Conservation (phyloP, 2,113 vertebrate species). For the Peromyscus leucopus region DNA sequence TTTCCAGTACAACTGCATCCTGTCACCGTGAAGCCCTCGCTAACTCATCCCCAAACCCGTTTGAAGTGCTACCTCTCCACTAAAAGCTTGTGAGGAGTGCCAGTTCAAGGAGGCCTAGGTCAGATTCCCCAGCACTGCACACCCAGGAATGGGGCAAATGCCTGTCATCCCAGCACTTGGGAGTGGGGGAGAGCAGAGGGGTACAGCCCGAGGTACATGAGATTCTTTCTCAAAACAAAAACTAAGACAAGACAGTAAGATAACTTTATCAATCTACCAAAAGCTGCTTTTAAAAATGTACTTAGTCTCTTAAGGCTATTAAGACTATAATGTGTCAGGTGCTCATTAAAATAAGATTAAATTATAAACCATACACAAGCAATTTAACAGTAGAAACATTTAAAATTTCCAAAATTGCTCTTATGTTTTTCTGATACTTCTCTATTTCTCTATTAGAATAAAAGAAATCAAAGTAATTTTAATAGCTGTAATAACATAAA, state of each 20-base stretch:
- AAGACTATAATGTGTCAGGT: conserved; percentile 7
- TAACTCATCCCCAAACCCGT: neutral
- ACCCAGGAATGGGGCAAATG: neutral
- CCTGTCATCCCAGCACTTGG: neutral
- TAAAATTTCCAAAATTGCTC: conserved; percentile 41
- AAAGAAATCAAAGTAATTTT: conserved; percentile 58
- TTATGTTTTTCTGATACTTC: neutral
- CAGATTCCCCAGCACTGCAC: neutral
- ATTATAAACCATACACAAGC: neutral
- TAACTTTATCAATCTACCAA: neutral
- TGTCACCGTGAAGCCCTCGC: neutral
- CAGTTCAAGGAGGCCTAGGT: too few relatives aligned
- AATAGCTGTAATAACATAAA: conserved; percentile 27
- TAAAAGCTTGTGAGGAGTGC: neutral
- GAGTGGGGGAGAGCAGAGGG: neutral
- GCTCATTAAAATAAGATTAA: neutral
- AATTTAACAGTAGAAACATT: conserved; percentile 45
- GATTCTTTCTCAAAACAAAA: neutral
- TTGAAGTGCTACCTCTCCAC: conserved; percentile 7
- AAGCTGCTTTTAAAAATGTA: neutral
- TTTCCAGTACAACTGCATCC: neutral
- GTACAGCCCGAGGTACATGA: neutral
- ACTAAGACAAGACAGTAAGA: neutral
- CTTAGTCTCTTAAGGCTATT: conserved; percentile 22
- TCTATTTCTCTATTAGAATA: conserved; percentile 33